Conservation (phyloP, 2,113 vertebrate genomes). For the Nothocercus nigrocapillus region DNA sequence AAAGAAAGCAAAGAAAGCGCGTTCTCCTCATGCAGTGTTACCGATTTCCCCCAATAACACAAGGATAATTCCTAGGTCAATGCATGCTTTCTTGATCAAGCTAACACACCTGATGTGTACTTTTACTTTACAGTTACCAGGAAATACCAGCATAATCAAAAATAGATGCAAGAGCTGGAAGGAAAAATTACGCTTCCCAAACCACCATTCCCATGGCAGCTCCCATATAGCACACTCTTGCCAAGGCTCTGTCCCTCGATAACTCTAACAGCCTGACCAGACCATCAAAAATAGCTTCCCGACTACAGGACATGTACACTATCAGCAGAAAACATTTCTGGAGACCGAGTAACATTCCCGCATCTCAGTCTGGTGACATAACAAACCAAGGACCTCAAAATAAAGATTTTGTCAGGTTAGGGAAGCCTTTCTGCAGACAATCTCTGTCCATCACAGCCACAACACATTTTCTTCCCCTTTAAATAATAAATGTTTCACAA, state of each 20-base stretch:
- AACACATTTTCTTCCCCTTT: no score
- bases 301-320: constrained; percentile 8
- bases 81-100: neutral
- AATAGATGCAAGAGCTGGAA: neutral
- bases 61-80: neutral
- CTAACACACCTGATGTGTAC: neutral
- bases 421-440: neutral
- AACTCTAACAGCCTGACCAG: neutral
- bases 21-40: neutral
- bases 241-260: neutral
- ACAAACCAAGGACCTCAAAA: neutral
- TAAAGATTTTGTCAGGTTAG: neutral
- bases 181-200: neutral
- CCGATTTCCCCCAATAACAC: neutral
- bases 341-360: neutral
- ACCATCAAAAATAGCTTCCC: constrained; percentile 54
- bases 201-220: neutral
- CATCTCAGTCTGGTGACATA: neutral
- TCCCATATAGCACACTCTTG: neutral
- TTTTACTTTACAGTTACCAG: neutral
- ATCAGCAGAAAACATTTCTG: constrained; percentile 38
- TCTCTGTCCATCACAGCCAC: neutral
- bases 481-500: neutral
- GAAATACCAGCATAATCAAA: neutral
- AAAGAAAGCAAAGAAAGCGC: neutral